Base-by-base conservation (phyloP, 2,113 vertebrate genomes). In the Fulmarus glacialis region DNA sequence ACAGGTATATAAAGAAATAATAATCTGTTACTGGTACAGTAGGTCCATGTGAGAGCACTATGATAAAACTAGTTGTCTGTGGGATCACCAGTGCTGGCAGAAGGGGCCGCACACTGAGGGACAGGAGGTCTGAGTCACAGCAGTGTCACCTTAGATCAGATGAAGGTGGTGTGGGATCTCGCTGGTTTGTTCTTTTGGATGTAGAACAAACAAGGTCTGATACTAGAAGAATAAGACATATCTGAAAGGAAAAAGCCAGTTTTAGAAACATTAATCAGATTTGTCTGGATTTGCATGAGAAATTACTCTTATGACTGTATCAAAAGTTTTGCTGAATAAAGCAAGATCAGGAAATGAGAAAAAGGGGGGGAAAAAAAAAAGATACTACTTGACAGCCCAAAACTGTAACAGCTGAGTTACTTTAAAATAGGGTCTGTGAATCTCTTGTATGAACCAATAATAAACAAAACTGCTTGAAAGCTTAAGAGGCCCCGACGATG, bases 41-140 rank as follows among this genome's bases (percentile, higher is more conserved):
- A 52, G 10, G 23, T 53, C 21, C 11, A 5, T 15, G 15, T 36
- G 47, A 67, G 38, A 85, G 21, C 0, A 0, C 34, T 62, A 4
- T 1, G 3, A 20, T 62, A 66, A 52, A 77, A 22, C 16, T 48
- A 7, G 8, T 24, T 68, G 42, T 43, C 9, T 78, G 5, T 78
- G 55, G 36, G 45, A 30, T 66, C 43, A 62, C 20, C n/a, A 38
- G 34, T 36, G 42, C 24, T 55, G 52, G 7, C 29, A 42, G 47
- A 59, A 56, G 15, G 26, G 32, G 3, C 17, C 42, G 36, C 17
- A 15, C 21, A 5, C 3, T 3, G 13, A 24, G 12, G 15, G 8
- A 11, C n/a, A 53, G 47, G 17, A 72, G 45, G 6, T 70, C 36
- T 48, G 34, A 66, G 60, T 30, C 12, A 19, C 58, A 66, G 45